Percentiles rank a stretch among this genome's conserved stretches.
phyloP scores from a whole-genome alignment of 2,797 vertebrate species.

The Protonibea diacanthus region DNA sequence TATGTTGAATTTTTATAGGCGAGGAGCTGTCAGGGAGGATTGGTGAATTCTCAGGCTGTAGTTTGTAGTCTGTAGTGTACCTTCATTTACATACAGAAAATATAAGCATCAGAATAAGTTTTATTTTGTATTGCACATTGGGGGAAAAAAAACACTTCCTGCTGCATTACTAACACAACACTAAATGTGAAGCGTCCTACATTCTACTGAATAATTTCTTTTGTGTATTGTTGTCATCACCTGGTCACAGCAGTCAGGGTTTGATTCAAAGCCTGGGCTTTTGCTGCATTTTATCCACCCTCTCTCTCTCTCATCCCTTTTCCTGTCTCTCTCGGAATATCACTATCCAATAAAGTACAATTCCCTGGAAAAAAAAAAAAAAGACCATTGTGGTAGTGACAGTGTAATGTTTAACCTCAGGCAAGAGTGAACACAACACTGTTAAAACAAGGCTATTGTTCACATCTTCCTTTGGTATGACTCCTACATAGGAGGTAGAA shows the following conservation, averaged over 20 bases:
- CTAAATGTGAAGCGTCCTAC: background rate
- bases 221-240: too few species aligned
- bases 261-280: too few species aligned
- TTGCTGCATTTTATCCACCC: too few species aligned
- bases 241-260: too few species aligned
- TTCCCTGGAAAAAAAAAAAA: too few species aligned
- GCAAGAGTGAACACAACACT: background rate
- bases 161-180: background rate
- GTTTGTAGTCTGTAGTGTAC: background rate
- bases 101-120: background rate
- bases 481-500: background rate
- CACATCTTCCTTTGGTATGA: background rate
- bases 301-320: too few species aligned
- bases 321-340: too few species aligned
- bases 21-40: background rate
- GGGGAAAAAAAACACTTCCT: background rate
- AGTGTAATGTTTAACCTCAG: background rate
- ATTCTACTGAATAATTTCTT: background rate
- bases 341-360: too few species aligned
- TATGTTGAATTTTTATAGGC: background rate
- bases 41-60: background rate
- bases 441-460: conserved; percentile 8
- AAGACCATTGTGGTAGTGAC: background rate
- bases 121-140: background rate
- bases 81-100: conserved; percentile 14